These are phyloP conservation scores for Heliconius congener DNA, from an alignment of 1,140 invertebrate genomes.

Conservation along the genomic window DNA sequence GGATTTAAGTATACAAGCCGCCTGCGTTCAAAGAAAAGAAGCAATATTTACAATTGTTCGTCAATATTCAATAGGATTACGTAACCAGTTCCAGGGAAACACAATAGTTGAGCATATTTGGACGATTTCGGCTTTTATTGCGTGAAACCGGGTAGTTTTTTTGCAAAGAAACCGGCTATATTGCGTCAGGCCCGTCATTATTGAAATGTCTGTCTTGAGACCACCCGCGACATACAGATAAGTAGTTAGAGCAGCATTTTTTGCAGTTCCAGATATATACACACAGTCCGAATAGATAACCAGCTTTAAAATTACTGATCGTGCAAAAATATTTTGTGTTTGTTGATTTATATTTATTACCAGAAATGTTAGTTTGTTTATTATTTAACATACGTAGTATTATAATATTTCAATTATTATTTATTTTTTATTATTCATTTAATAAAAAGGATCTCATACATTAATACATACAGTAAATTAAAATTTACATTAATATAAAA, in stretches of 20 bases:
- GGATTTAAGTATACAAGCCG: background rate
- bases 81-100: constrained; percentile 60
- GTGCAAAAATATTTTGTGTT: background rate
- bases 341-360: too few relatives aligned
- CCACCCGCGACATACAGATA: constrained; percentile 68
- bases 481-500: too few relatives aligned
- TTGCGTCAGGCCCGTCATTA: constrained; percentile 67
- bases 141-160: constrained; percentile 57
- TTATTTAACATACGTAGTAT: too few relatives aligned
- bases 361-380: too few relatives aligned
- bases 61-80: constrained; percentile 54
- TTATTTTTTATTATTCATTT: too few relatives aligned
- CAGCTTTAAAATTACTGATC: constrained; percentile 8
- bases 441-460: background rate
- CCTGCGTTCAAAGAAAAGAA: constrained; percentile 41
- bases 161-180: constrained; percentile 54
- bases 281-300: constrained; percentile 29
- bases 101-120: constrained; percentile 48
- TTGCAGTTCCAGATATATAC: constrained; percentile 33
- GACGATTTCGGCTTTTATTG: constrained; percentile 53
- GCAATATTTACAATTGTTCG: constrained; percentile 54
- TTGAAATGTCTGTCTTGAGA: constrained; percentile 65
- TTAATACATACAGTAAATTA: too few relatives aligned
- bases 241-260: constrained; percentile 49
- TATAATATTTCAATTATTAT: too few relatives aligned